Conservation (phyloP, 1,140 invertebrate genomes). For the Cydia pomonella region DNA sequence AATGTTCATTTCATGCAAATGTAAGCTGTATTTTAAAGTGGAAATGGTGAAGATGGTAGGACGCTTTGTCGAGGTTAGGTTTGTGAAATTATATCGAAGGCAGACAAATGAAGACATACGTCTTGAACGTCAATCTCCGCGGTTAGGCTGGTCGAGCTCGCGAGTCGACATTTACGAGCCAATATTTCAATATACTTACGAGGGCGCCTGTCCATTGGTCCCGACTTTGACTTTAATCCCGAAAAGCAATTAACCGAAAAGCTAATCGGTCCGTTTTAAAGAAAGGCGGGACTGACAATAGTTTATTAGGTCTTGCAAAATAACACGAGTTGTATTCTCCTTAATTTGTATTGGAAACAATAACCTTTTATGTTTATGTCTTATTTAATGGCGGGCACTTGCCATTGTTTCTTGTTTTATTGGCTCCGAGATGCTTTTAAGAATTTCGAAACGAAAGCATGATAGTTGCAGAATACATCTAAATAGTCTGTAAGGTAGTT, state of each 20-base stretch:
- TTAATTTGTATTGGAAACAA: conserved; percentile 12
- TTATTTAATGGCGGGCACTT: conserved; percentile 8
- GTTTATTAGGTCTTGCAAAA: conserved; percentile 12
- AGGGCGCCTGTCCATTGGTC: conserved; percentile 62
- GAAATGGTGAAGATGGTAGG: conserved; percentile 27
- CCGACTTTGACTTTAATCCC: conserved; percentile 39
- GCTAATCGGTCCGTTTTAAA: background rate
- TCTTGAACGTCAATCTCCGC: conserved; percentile 56
- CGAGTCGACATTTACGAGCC: conserved; percentile 68
- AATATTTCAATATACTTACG: conserved; percentile 78
- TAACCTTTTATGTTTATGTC: conserved; percentile 16
- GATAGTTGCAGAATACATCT: background rate
- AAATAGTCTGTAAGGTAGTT: background rate
- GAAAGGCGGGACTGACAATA: background rate
- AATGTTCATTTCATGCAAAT: conserved; percentile 35
- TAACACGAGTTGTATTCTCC: background rate
- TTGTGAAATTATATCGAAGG: conserved; percentile 68
- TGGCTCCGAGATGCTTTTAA: conserved; percentile 1
- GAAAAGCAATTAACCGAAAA: conserved; percentile 9
- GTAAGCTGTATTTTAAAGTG: conserved; percentile 34
- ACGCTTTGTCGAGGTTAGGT: conserved; percentile 25
- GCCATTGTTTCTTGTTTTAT: conserved; percentile 12
- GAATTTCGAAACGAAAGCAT: conserved; percentile 7
- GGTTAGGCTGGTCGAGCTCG: conserved; percentile 63
- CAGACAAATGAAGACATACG: conserved; percentile 75